Evolutionary conservation across 1,140 invertebrate species (phyloP), one percentile per base, ranked within the genome.

Genomic region (Sitophilus oryzae): DNA sequence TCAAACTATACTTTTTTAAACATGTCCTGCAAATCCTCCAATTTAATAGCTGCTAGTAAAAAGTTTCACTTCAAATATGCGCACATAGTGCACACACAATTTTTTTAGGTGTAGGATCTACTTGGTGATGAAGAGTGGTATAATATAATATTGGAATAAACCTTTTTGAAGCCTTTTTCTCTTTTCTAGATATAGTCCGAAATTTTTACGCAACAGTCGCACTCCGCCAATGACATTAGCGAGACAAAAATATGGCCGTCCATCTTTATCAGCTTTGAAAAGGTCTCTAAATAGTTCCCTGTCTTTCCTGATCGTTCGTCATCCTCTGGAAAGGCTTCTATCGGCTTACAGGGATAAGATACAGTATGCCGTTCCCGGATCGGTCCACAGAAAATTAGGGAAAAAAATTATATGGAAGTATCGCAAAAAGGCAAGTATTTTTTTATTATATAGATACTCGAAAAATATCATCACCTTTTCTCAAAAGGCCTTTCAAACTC

Each of bases 261-360:
- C 86, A 9, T 79, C 81, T 0, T 76, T 83, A 0, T 77, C 82
- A 49, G 81, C 86, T 63, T 75, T 85, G 30, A 74, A 74, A 55
- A 76, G 76, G 56, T 83, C 80, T 16, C 76, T 87, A 46, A 72
- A 73, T 56, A 34, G 40, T 2, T 83, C 82, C 47, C 75, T 86
- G 41, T 85, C 86, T 48, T 91, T 95, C 66, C 76, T 94, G 38
- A 92, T 96, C 60, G 89, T 89, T 0, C 76, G 93, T 48, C 88
- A 95, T 75, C 93, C 93, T 6, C 82, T 95, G 58, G 91, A 96
- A 69, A 77, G 93, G 64, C 75, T 95, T 25, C 78, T 93, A 37
- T 93, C 89, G 35, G 91, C 89, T 11, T 96, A 93, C 73, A 81
- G 89, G 61, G 91, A 93, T 67, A 94, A 94, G 74, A 79, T 94